Percentiles rank a stretch among this genome's conserved stretches.
Evolutionary conservation across 2,113 vertebrate species (phyloP).

Genomic region (Pseudopipra pipra): DNA sequence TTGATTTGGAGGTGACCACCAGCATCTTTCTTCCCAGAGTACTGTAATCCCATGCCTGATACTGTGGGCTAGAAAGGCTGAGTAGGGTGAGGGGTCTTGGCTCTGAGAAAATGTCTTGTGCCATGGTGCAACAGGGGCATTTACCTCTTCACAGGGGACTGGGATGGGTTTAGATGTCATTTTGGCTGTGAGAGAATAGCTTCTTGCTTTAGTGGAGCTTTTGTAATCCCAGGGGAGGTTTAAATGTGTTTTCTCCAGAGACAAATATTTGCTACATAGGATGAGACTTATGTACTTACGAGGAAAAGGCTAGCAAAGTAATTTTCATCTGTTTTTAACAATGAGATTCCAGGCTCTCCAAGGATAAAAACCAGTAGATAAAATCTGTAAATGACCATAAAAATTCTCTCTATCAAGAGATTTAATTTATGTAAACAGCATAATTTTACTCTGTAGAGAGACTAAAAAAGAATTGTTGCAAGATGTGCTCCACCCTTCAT

Average conservation of each 20-base stretch:
- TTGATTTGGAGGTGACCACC: background rate
- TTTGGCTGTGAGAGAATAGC: background rate
- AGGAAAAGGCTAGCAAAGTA: background rate
- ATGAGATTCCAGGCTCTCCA: background rate
- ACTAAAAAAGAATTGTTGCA: background rate
- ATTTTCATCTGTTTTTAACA: background rate
- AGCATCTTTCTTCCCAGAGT: background rate
- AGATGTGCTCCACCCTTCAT: background rate
- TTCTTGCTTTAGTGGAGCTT: background rate
- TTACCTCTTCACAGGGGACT: background rate
- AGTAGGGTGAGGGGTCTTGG: accelerated
- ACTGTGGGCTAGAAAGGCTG: background rate
- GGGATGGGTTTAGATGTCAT: background rate
- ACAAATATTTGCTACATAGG: background rate
- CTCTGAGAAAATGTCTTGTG: background rate
- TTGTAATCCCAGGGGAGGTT: background rate
- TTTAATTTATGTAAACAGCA: background rate
- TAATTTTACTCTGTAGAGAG: background rate
- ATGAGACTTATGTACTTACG: background rate
- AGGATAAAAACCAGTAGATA: background rate
- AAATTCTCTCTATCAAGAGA: background rate
- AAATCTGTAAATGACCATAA: background rate
- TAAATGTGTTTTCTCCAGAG: background rate
- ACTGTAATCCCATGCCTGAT: background rate
- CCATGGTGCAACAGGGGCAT: accelerated